Evolutionary conservation across 2,113 vertebrate genomes (phyloP), one percentile per base, ranked within the genome.

Genomic region (Etia nguti): DNA sequence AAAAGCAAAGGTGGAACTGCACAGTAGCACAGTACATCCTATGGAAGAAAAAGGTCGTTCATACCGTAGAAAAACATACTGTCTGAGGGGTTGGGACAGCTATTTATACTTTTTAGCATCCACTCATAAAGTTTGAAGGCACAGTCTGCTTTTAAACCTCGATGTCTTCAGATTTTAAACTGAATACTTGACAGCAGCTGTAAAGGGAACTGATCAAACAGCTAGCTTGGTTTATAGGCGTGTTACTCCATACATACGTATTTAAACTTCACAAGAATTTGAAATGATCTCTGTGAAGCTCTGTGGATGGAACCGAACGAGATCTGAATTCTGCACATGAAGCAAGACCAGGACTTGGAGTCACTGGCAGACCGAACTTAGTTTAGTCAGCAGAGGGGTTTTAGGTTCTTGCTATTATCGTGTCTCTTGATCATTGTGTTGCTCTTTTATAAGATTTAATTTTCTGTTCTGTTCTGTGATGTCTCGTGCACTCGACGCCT

Each of bases 1-100:
- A 79, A 82, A 91, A 91, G 86, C 81, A 82, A 81, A 90, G 81
- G 70, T 80, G 57, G 57, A 79, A 55, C 82, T 62, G 83, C 55
- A 12, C 60, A 65, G 57, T 31, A 3, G 68, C 79, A 16, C 60
- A 52, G 73, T 79, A 26, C 34, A 55, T 54, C 65, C 15, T 4
- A 8, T 18, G 8, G 22, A 77, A 54, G 68, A 34, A 79, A 54
- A 81, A 57, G 9, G 13, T 2, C 73, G 38, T 88, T 88, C 57
- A 80, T 41, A 80, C 83, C 80, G 18, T 4, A 55, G 38, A 88
- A 81, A 88, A 77, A 50, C 6, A 16, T 43, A 34, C 24, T 38
- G 31, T 26, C 9, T 50, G 56, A 65, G 31, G 6, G 12, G 43
- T 80, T 26, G 12, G n/a, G 15, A 43, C 26, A 60, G 16, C 62